These are phyloP conservation scores for Oscheius sp. DNA, from an alignment of 2,888 invertebrate genomes.

Conservation along the genomic window DNA sequence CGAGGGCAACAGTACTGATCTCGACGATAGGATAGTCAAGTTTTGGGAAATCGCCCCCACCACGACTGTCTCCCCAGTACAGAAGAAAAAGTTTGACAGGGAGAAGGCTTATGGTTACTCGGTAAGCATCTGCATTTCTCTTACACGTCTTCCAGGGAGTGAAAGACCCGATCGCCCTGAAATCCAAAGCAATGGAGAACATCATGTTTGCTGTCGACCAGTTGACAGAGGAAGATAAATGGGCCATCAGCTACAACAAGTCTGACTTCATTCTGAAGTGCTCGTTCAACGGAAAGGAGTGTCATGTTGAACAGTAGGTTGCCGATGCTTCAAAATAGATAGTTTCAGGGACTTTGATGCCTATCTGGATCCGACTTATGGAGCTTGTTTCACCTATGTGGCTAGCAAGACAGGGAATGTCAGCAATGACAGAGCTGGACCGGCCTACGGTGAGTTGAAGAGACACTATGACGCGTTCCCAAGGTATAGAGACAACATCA, in stretches of 20 bases:
- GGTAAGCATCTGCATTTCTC: conserved; percentile 18
- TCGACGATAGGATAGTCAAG: conserved; percentile 62
- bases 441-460: conserved; percentile 64
- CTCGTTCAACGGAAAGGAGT: conserved; percentile 72
- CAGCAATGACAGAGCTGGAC: conserved; percentile 70
- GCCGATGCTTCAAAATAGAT: not conserved
- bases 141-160: conserved; percentile 56
- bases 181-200: conserved; percentile 70
- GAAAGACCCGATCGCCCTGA: conserved; percentile 71
- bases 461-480: too few relatives aligned
- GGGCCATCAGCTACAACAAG: conserved; percentile 51
- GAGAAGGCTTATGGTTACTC: conserved; percentile 67
- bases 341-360: conserved; percentile 68
- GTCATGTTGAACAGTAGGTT: conserved; percentile 67
- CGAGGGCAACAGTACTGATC: conserved; percentile 42
- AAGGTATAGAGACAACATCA: too few relatives aligned
- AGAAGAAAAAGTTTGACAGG: conserved; percentile 60
- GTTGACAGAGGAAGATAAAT: conserved; percentile 58
- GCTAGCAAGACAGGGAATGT: conserved; percentile 57
- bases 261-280: conserved; percentile 71
- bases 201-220: conserved; percentile 71
- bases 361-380: conserved; percentile 70
- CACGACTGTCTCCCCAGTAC: conserved; percentile 58
- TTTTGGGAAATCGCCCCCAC: conserved; percentile 67
- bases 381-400: conserved; percentile 73